Evolutionary conservation across 1,140 invertebrate genomes (phyloP), one percentile per base, ranked within the genome.

Genomic region (Schmidtea mediterranea): DNA sequence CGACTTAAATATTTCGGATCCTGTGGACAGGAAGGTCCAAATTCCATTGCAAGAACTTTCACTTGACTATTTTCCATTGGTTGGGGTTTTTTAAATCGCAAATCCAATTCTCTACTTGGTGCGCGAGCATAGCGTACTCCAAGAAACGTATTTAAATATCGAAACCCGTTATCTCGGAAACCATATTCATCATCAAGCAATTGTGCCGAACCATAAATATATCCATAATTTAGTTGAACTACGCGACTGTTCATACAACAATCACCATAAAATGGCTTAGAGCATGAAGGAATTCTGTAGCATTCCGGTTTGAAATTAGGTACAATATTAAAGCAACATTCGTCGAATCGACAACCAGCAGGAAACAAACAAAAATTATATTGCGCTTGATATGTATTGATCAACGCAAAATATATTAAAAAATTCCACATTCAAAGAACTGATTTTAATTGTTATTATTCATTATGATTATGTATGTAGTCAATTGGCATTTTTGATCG

Each of bases 11-110:
- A 23, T 21, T 46, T 26, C 5, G 13, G 15, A 39, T 16, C 3
- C 46, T 53, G 52, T 23, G 49, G 43, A 52, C 54, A 55, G 2
- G 38, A 16, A 18, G 52, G 45, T 23, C 50, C 48, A 12, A 37
- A 51, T 13, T 43, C 32, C 26, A 38, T 53, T 13, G 54, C 54
- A 32, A 49, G 38, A 10, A 47, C 39, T 22, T 39, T 43, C 5
- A 22, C 48, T 12, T 39, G 32, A 41, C 15, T 19, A 22, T 43
- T 19, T 5, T 2, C 48, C 15, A 48, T 41, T 24, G 50, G 22
- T n/a, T 51, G 21, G 1, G 56, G 52, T 48, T 51, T 49, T 41
- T 38, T 46, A 48, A 48, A 48, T 2, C 46, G 46, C 16, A n/a
- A 13, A 48, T 48, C 23, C 5, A 22, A 22, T 5, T 40, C 46